These are phyloP conservation scores for Adelges cooleyi DNA, from an alignment of 1,140 invertebrate genomes.

Conservation along the genomic window DNA sequence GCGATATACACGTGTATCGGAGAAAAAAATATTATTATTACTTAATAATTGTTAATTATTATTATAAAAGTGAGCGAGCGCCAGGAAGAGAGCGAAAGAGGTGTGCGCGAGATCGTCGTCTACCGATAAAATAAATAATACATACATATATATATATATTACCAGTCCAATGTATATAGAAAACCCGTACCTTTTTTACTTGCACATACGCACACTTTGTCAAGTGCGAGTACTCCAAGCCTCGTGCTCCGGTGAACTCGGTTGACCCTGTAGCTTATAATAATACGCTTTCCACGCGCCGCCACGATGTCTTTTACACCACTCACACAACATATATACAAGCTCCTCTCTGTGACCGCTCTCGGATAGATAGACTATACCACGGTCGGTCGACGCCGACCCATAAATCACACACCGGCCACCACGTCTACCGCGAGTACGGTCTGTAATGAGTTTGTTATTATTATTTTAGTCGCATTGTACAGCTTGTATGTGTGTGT, in stretches of 20 bases:
- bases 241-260: slow-evolving; percentile 14
- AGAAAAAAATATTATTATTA: no score
- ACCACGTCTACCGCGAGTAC: background rate
- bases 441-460: slow-evolving; percentile 25
- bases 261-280: slow-evolving; percentile 2
- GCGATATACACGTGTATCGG: no score
- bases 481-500: background rate
- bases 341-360: no score
- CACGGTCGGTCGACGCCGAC: background rate
- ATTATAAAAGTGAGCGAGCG: no score
- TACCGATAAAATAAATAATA: slow-evolving; percentile 16
- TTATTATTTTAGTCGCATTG: slow-evolving; percentile 21
- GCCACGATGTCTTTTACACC: no score
- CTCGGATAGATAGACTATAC: no score
- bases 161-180: no score
- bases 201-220: background rate
- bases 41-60: slow-evolving; percentile 23
- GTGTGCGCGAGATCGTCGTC: slow-evolving; percentile 9
- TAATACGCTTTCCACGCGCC: background rate
- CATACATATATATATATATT: no score
- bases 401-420: slow-evolving; percentile 19
- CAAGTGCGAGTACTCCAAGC: background rate
- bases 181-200: no score
- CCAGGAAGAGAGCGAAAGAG: no score
- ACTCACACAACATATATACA: no score